phyloP scores from a whole-genome alignment of 2,113 vertebrate species.

The Urocitellus parryii region DNA sequence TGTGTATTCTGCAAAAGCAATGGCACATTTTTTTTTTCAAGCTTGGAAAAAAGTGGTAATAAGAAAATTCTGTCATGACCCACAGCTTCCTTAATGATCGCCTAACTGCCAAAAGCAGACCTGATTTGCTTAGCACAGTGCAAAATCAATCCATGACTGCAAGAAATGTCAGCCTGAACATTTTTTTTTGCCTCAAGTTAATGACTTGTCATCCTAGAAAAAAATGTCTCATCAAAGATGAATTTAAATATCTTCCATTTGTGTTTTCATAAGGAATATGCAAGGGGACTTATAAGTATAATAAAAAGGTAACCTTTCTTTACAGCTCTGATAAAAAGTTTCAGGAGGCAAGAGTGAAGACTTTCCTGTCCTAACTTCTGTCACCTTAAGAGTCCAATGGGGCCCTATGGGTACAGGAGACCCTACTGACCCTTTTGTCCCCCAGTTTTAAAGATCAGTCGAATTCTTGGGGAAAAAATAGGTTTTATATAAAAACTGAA shows the following conservation, averaged over 20 bases:
- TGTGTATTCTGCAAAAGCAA: slow-evolving; percentile 45
- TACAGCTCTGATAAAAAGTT: slow-evolving; percentile 41
- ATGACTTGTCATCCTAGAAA: slow-evolving; percentile 68
- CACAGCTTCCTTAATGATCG: slow-evolving; percentile 64
- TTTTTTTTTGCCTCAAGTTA: slow-evolving; percentile 61
- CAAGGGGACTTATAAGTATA: background rate
- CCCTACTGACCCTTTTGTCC: background rate
- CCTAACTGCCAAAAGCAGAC: slow-evolving; percentile 61
- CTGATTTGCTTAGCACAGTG: slow-evolving; percentile 58
- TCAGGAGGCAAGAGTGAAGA: background rate
- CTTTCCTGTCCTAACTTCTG: background rate
- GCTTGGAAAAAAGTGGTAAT: slow-evolving; percentile 55
- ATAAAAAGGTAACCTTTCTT: slow-evolving; percentile 51
- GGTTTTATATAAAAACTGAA: slow-evolving; percentile 54
- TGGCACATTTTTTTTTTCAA: slow-evolving; percentile 61
- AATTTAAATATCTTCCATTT: slow-evolving; percentile 67
- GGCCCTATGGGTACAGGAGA: background rate
- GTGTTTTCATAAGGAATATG: slow-evolving; percentile 67
- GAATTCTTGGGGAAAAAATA: slow-evolving; percentile 61
- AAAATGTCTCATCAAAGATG: slow-evolving; percentile 69
- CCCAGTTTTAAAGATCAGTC: slow-evolving; percentile 39
- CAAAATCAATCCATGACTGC: slow-evolving; percentile 65
- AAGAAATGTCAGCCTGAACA: slow-evolving; percentile 59
- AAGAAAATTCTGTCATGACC: slow-evolving; percentile 62
- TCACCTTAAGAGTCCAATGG: background rate